These are phyloP conservation scores for Tachina grossa DNA, from an alignment of 2,888 invertebrate genomes.

Conservation along the genomic window DNA sequence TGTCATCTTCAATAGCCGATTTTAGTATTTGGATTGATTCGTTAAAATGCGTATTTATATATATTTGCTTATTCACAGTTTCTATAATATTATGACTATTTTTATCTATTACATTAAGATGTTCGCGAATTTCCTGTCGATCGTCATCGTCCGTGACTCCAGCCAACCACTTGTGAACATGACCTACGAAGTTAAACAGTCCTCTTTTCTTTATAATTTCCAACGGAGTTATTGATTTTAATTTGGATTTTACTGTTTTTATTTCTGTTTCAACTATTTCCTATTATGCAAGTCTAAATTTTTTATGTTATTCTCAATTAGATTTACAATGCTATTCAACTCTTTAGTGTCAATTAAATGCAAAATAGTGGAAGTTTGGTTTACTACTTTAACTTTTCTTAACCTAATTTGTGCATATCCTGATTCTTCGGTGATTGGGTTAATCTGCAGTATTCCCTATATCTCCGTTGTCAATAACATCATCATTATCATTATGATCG, in stretches of 20 bases:
- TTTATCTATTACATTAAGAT: too few species aligned
- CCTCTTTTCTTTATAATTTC: slow-evolving; percentile 26
- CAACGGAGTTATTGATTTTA: slow-evolving; percentile 39
- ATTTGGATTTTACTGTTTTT: slow-evolving; percentile 37
- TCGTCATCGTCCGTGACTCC: slow-evolving; percentile 42
- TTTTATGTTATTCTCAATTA: slow-evolving; percentile 36
- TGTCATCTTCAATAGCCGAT: too few species aligned
- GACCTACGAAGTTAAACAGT: slow-evolving; percentile 21
- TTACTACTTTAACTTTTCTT: slow-evolving; percentile 22
- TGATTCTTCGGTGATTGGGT: slow-evolving; percentile 26
- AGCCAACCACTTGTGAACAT: slow-evolving; percentile 33
- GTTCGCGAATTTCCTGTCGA: slow-evolving; percentile 43
- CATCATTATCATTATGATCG: slow-evolving; percentile 13
- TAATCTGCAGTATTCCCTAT: slow-evolving; percentile 17
- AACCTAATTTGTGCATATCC: slow-evolving; percentile 14
- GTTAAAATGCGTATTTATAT: too few species aligned
- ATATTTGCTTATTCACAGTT: too few species aligned
- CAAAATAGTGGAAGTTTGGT: slow-evolving; percentile 36
- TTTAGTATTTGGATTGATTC: too few species aligned
- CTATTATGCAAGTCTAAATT: slow-evolving; percentile 24
- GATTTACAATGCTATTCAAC: slow-evolving; percentile 23
- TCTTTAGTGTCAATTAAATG: slow-evolving; percentile 38
- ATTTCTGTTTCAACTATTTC: slow-evolving; percentile 44
- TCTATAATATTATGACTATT: too few species aligned
- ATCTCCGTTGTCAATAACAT: not conserved